These are phyloP conservation scores for Cyprinella venusta DNA, from an alignment of 2,797 vertebrate genomes.

Conservation along the genomic window DNA sequence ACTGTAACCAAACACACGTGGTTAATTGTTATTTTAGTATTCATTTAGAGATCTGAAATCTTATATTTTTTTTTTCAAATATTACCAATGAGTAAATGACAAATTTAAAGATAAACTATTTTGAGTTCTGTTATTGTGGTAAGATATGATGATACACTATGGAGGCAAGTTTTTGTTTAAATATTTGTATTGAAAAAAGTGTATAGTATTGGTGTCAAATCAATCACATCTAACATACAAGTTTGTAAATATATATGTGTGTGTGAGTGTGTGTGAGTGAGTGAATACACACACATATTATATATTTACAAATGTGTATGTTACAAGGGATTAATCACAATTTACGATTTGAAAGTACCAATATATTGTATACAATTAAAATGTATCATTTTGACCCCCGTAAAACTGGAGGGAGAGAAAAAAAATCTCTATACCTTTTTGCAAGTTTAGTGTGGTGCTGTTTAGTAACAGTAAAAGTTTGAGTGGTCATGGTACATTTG, in stretches of 20 bases:
- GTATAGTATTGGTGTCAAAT: background rate
- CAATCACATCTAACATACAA: background rate
- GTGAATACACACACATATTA: too few relatives aligned
- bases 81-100: background rate
- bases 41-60: background rate
- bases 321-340: background rate
- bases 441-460: background rate
- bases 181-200: background rate
- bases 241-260: background rate
- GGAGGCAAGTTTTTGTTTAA: background rate
- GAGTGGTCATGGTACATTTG: background rate
- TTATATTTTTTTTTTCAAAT: background rate
- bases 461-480: background rate
- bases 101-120: conserved; percentile 4
- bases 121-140: background rate
- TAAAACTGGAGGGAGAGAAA: background rate
- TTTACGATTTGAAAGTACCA: background rate
- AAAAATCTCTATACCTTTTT: background rate
- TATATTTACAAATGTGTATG: background rate
- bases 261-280: background rate
- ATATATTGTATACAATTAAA: background rate
- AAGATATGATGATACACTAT: background rate
- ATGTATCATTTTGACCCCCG: background rate
- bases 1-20: background rate
- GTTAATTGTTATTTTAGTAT: background rate